phyloP scores from a whole-genome alignment of 2,797 vertebrate genomes.

The Prunella strophiata region DNA sequence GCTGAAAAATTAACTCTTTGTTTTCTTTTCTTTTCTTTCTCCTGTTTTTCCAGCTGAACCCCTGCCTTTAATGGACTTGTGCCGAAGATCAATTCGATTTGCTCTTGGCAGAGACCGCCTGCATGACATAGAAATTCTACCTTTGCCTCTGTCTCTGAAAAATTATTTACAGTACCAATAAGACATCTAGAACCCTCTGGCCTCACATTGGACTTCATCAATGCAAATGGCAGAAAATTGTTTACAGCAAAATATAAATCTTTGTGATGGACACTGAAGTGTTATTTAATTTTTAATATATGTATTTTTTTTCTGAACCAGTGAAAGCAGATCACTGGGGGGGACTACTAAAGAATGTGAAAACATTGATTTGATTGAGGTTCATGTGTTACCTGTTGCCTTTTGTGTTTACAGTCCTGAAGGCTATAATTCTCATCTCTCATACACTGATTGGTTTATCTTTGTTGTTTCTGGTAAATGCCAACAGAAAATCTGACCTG shows the following conservation, averaged over 20 bases:
- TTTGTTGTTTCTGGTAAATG: constrained; percentile 27
- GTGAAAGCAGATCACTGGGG: constrained; percentile 60
- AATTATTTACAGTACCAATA: constrained; percentile 98
- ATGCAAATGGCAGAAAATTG: constrained; percentile 77
- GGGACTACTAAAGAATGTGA: constrained; percentile 69
- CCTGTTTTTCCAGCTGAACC: constrained; percentile 87
- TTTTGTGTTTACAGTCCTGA: constrained; percentile 56
- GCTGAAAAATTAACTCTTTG: constrained; percentile 17
- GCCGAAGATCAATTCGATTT: constrained; percentile 91
- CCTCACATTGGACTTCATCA: constrained; percentile 69
- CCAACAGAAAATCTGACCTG: constrained; percentile 13
- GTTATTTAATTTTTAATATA: constrained; percentile 80
- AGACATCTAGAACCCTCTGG: constrained; percentile 32
- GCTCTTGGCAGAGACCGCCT: constrained; percentile 92
- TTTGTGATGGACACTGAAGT: constrained; percentile 72
- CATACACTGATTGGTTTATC: not conserved
- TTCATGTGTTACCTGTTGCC: constrained; percentile 52
- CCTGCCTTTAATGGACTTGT: constrained; percentile 96
- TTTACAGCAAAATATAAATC: constrained; percentile 78
- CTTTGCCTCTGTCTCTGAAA: constrained; percentile 94
- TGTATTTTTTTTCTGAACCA: constrained; percentile 65
- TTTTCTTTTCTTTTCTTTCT: not conserved
- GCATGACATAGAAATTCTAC: constrained; percentile 90
- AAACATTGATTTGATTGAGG: constrained; percentile 34
- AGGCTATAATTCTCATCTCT: constrained; percentile 39